A percentile compares a stretch with the other conserved stretches of the same genome.
These are phyloP conservation scores for Lamprotornis superbus DNA, from an alignment of 2,113 vertebrate genomes.

Conservation along the genomic window DNA sequence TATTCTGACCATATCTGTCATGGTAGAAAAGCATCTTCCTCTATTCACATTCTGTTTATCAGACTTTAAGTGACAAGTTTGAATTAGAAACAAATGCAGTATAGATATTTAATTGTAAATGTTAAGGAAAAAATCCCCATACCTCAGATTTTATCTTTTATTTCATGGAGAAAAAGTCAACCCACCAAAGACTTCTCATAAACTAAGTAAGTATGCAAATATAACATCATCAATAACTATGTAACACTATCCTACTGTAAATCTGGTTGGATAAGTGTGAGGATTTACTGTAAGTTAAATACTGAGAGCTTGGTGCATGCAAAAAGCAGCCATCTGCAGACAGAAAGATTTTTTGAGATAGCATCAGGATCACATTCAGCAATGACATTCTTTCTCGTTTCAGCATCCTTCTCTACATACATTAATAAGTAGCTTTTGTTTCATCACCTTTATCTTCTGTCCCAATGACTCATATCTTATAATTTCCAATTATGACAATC, in stretches of 20 bases:
- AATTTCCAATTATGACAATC: background rate
- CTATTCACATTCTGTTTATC: slow-evolving; percentile 69
- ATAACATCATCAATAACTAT: background rate
- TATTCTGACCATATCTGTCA: slow-evolving; percentile 49
- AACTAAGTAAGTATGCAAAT: background rate
- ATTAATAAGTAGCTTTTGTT: background rate
- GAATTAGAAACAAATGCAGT: slow-evolving; percentile 60
- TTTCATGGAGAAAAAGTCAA: background rate
- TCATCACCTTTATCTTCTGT: background rate
- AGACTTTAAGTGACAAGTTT: slow-evolving; percentile 55
- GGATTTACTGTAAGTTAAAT: background rate
- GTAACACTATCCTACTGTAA: background rate
- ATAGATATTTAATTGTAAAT: slow-evolving; percentile 13
- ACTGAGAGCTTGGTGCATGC: background rate
- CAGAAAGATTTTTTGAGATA: background rate
- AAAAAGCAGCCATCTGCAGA: background rate
- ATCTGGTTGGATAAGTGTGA: background rate
- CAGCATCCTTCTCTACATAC: background rate
- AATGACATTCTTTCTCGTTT: background rate
- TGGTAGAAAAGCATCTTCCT: slow-evolving; percentile 59
- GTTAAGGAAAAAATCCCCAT: background rate
- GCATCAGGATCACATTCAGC: background rate
- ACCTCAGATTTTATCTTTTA: background rate
- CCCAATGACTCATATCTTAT: background rate
- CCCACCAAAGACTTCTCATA: background rate